phyloP scores from a whole-genome alignment of 23 tunicate species.

The Trididemnum clinides region DNA sequence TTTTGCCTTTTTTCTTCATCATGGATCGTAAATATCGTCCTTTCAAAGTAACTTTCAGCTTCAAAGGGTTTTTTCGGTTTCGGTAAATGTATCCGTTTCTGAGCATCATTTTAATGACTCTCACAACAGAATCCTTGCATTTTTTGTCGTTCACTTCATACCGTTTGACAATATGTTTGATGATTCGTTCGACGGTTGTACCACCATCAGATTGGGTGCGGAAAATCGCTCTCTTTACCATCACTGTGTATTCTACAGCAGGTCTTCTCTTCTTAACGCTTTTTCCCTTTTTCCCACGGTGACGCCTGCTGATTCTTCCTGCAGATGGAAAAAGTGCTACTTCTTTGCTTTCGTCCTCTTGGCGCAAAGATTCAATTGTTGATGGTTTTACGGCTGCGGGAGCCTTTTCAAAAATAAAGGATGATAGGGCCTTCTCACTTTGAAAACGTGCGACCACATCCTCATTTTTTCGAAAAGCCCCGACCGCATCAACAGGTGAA shows the following conservation, averaged over 20 bases:
- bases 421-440: too few relatives aligned
- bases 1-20: background rate
- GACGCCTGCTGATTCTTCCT: background rate
- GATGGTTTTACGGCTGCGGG: too few relatives aligned
- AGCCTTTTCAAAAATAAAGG: too few relatives aligned
- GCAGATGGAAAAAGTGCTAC: too few relatives aligned
- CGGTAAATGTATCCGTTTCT: background rate
- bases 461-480: too few relatives aligned
- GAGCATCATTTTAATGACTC: background rate
- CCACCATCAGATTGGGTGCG: background rate
- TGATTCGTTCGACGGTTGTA: background rate
- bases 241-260: background rate
- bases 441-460: too few relatives aligned
- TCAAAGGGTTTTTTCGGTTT: background rate
- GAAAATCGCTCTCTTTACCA: conserved; percentile 3
- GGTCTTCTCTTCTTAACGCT: background rate
- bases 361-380: too few relatives aligned
- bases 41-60: background rate
- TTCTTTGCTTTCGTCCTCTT: too few relatives aligned
- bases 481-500: too few relatives aligned
- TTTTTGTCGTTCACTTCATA: background rate
- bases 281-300: background rate
- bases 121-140: background rate
- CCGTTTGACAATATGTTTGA: background rate
- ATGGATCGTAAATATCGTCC: background rate